Evolutionary conservation across 2,888 invertebrate genomes (phyloP), one percentile per base, ranked within the genome.

Genomic region (Plebejus melissa): DNA sequence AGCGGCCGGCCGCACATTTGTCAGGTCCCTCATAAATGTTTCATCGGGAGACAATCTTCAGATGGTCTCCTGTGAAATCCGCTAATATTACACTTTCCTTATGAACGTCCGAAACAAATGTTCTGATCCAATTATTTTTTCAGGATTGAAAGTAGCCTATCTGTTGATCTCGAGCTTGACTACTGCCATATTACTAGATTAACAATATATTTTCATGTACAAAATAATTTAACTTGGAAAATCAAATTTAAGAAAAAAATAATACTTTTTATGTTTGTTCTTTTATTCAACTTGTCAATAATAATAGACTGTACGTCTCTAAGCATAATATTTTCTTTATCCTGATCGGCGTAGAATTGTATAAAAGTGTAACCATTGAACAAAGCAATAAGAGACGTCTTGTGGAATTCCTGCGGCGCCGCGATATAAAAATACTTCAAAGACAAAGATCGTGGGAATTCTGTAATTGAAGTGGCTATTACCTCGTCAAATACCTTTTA

Each of bases 391-490:
- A 36, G 32, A 65, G 32, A 65, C 32, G 65, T 32, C 32, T 65
- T 36, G 60, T 11, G 4, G 60, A 65, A 65, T 65, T 65, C 65
- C 65, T 65, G 65, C 36, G 32, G 65, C 13, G 13, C 11, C 13
- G 65, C 65, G 32, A 36, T 32, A 65, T 65, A 65, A 36, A 60
- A 65, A 65, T 65, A 65, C 65, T 36, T 13, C 60, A 60, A 65
- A 65, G 65, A 65, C 65, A 16, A 65, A 65, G 65, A 65, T 65
- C 32, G 32, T 65, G 65, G 16, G 60, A 65, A 65, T 65, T 65
- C 65, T 65, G 32, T 65, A 65, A 65, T 65, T 65, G 65, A 65
- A 65, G 16, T 65, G 65, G 65, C 32, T 65, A 65, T 65, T 32
- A 65, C 65, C 65, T 13, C 65, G 65, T 65, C 65, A 32, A 65